Evolutionary conservation across 2,888 invertebrate species (phyloP).

Genomic region (Pristionchus arcanus): DNA sequence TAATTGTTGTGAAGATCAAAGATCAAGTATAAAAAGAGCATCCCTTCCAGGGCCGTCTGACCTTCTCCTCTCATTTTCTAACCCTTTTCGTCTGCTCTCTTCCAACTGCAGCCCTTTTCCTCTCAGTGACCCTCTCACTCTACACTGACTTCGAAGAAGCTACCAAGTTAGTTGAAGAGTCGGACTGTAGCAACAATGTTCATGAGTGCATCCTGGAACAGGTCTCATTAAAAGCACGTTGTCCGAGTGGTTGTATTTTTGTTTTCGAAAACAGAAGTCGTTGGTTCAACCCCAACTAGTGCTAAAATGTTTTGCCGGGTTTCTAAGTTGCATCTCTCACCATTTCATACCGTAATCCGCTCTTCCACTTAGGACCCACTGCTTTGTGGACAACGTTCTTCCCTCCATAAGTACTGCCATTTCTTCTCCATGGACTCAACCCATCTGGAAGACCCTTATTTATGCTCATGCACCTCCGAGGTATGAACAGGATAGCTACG

Average conservation of each 20-base stretch:
- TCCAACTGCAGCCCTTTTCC: conserved; percentile 52
- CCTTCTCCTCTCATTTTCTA: conserved; percentile 9
- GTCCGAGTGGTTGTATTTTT: too few species aligned
- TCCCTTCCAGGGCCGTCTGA: conserved; percentile 32
- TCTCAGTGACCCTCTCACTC: conserved; percentile 49
- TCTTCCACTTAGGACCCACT: conserved; percentile 44
- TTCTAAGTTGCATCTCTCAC: too few species aligned
- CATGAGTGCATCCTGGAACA: too few species aligned
- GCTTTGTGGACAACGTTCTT: conserved; percentile 51
- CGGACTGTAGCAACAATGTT: not conserved
- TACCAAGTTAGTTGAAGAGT: conserved; percentile 26
- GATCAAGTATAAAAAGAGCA: not conserved
- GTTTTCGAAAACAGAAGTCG: too few species aligned
- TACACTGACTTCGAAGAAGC: conserved; percentile 54
- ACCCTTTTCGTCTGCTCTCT: conserved; percentile 51
- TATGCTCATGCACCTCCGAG: conserved; percentile 49
- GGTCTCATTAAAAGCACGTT: too few species aligned
- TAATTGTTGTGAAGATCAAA: not conserved
- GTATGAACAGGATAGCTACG: not conserved
- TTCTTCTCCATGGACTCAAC: conserved; percentile 31
- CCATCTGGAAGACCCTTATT: conserved; percentile 51
- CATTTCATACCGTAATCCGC: not conserved
- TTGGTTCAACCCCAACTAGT: too few species aligned
- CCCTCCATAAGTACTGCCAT: conserved; percentile 56
- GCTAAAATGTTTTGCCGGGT: too few species aligned